Evolutionary conservation across 2,113 vertebrate genomes (phyloP).

Genomic region (Rhinopomastus cyanomelas): DNA sequence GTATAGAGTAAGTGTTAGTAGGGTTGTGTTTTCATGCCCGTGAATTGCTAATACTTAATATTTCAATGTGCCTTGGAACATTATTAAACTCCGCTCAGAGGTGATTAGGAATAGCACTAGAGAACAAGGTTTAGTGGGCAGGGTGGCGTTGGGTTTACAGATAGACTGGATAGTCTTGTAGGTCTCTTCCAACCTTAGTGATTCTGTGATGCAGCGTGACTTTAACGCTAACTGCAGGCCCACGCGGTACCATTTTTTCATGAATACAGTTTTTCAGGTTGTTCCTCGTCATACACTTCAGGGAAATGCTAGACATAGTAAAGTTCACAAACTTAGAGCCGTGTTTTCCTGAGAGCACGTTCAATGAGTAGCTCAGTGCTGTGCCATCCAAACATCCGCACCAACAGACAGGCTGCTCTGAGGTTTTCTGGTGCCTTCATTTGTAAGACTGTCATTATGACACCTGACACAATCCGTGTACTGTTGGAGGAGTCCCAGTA

Average conservation of each 20-base stretch:
- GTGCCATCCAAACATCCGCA: neutral
- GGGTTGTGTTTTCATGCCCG: neutral
- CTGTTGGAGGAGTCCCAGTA: neutral
- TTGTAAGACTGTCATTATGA: neutral
- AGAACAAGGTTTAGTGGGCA: no score
- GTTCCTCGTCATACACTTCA: neutral
- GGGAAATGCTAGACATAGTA: neutral
- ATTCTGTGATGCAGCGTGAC: neutral
- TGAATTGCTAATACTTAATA: neutral
- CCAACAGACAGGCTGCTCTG: neutral
- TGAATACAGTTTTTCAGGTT: neutral
- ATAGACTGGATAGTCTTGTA: no score
- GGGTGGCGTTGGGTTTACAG: no score
- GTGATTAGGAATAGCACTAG: neutral
- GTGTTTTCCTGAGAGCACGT: neutral
- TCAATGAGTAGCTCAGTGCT: neutral
- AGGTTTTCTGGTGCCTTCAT: neutral
- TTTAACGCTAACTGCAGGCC: neutral
- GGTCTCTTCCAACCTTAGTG: no score
- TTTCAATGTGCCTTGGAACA: neutral
- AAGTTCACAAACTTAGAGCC: neutral
- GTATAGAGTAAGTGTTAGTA: neutral
- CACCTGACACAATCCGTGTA: no score
- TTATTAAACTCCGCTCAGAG: neutral
- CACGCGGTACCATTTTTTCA: no score